phyloP scores from a whole-genome alignment of 2,113 vertebrate species.

The Boulengerochromis microlepis region DNA sequence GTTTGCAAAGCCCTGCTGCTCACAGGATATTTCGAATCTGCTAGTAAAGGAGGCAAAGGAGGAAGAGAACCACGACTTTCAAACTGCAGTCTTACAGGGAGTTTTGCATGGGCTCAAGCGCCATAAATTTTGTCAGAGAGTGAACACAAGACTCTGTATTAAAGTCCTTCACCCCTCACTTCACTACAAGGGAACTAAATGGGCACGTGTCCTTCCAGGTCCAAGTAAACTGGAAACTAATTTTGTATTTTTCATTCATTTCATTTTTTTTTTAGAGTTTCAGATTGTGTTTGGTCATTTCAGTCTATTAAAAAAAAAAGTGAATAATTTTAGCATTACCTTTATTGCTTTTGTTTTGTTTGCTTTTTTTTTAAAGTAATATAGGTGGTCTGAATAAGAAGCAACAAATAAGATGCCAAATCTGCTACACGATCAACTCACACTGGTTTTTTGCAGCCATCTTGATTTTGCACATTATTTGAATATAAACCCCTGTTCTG shows the following conservation, averaged over 20 bases:
- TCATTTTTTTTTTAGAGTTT: neutral
- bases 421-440: neutral
- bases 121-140: neutral
- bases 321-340: neutral
- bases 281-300: neutral
- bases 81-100: neutral
- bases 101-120: neutral
- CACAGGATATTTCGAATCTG: neutral
- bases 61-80: neutral
- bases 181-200: neutral
- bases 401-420: neutral
- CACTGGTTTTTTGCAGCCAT: neutral
- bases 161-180: neutral
- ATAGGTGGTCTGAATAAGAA: neutral
- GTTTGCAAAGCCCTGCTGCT: neutral
- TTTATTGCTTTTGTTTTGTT: neutral
- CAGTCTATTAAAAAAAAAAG: neutral
- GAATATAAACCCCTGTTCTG: neutral
- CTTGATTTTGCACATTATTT: neutral
- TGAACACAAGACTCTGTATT: neutral
- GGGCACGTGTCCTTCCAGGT: neutral
- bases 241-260: neutral
- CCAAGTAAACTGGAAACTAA: neutral
- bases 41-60: neutral
- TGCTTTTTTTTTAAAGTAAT: neutral